Percentiles rank a stretch among this genome's conserved stretches.
phyloP scores from a whole-genome alignment of 2,797 vertebrate genomes.

The Gymnoscopelus microlampas region DNA sequence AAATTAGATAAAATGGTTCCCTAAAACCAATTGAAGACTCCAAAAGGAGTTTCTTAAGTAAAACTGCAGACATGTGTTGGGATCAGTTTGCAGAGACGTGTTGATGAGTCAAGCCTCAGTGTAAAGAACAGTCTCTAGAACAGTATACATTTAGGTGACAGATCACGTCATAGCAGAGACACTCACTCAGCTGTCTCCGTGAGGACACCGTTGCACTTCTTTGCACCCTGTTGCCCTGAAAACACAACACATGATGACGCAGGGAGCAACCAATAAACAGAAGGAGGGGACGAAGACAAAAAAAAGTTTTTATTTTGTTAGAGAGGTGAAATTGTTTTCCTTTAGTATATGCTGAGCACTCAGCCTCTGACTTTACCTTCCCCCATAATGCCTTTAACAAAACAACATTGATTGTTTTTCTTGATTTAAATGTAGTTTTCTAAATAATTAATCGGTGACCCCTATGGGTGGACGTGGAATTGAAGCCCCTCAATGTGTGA shows the following conservation, averaged over 20 bases:
- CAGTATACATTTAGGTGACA: constrained; percentile 57
- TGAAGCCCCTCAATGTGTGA: too few relatives aligned
- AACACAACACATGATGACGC: constrained; percentile 76
- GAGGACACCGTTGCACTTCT: constrained; percentile 73
- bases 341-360: constrained; percentile 38
- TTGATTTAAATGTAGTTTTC: too few relatives aligned
- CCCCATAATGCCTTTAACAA: too few relatives aligned
- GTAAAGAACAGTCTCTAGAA: constrained; percentile 64
- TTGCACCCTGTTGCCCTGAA: constrained; percentile 77
- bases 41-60: constrained; percentile 55
- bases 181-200: constrained; percentile 82
- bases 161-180: constrained; percentile 77
- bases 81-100: constrained; percentile 22
- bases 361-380: constrained; percentile 18
- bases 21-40: constrained; percentile 11
- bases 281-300: constrained; percentile 43
- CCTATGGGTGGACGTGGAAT: too few relatives aligned
- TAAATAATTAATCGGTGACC: too few relatives aligned
- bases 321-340: constrained; percentile 44
- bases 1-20: not conserved
- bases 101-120: constrained; percentile 61
- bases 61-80: constrained; percentile 39
- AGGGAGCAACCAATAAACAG: constrained; percentile 52
- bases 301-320: constrained; percentile 56
- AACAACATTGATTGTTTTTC: too few relatives aligned